These are phyloP conservation scores for Ernsta delagoae DNA, from an alignment of 2,888 invertebrate species.

Conservation along the genomic window DNA sequence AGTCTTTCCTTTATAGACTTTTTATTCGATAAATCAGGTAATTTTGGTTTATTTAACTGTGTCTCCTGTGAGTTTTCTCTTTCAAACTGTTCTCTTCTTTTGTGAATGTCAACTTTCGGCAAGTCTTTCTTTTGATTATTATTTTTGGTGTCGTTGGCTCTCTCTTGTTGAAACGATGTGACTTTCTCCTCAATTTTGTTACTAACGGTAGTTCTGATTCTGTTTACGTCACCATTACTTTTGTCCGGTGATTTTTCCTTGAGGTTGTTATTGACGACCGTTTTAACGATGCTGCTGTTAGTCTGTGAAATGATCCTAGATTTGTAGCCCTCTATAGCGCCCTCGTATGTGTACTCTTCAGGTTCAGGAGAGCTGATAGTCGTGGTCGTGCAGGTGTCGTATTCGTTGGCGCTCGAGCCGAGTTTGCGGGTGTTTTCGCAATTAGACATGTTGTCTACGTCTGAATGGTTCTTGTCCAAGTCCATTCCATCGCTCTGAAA, in stretches of 20 bases:
- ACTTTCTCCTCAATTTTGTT: conserved; percentile 87
- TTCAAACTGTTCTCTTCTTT: conserved; percentile 93
- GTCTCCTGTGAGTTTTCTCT: conserved; percentile 85
- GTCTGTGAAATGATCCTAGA: conserved; percentile 89
- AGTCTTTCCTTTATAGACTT: conserved; percentile 90
- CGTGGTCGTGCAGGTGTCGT: conserved; percentile 88
- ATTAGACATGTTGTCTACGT: conserved; percentile 78
- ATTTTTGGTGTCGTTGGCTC: conserved; percentile 72
- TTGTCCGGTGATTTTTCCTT: conserved; percentile 79
- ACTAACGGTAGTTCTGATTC: conserved; percentile 77
- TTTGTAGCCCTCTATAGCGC: conserved; percentile 94
- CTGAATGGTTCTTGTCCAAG: conserved; percentile 81
- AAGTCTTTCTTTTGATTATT: conserved; percentile 84
- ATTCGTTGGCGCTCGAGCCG: conserved; percentile 84
- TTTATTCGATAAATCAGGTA: conserved; percentile 87
- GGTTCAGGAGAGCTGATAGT: conserved; percentile 89
- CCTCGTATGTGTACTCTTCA: conserved; percentile 94
- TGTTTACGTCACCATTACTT: conserved; percentile 70
- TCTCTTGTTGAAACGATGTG: conserved; percentile 84
- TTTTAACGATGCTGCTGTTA: conserved; percentile 74
- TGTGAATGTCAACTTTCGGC: conserved; percentile 93
- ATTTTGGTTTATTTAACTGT: conserved; percentile 79
- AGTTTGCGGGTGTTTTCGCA: conserved; percentile 77
- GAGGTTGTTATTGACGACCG: conserved; percentile 71
- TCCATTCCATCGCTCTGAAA: conserved; percentile 86